Percentiles rank a stretch among this genome's conserved stretches.
Conservation (phyloP, 2,797 vertebrate species). For the Aulostomus chinensis region DNA sequence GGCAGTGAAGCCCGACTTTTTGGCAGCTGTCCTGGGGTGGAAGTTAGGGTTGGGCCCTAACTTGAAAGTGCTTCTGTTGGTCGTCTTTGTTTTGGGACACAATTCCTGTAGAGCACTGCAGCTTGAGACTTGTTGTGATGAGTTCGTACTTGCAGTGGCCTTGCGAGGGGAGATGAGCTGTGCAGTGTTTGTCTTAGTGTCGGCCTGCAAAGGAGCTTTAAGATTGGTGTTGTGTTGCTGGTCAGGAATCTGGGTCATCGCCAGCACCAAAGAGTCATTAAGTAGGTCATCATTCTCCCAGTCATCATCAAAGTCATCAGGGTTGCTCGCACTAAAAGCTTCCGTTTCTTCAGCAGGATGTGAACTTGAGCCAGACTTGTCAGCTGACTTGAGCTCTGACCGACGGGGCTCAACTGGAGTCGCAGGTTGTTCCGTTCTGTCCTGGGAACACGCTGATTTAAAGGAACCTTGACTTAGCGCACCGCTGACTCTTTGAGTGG, state of each 20-base stretch:
- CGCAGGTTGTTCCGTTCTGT: conserved; percentile 20
- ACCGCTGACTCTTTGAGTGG: conserved; percentile 87
- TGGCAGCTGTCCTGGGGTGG: conserved; percentile 28
- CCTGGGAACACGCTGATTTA: conserved; percentile 56
- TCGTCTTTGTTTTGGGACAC: conserved; percentile 65
- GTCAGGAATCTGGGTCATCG: conserved; percentile 81
- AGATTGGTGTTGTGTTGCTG: conserved; percentile 31
- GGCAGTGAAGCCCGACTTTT: conserved; percentile 42
- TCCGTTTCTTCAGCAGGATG: conserved; percentile 12
- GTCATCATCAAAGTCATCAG: conserved; percentile 85
- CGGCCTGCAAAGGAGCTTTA: conserved; percentile 15
- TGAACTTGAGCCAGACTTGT: conserved; percentile 3
- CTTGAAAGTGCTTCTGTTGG: conserved; percentile 67
- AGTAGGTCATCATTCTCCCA: conserved; percentile 89
- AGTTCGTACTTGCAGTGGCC: conserved; percentile 6
- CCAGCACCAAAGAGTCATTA: conserved; percentile 85
- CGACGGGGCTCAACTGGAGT: not conserved
- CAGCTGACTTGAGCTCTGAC: conserved; percentile 7
- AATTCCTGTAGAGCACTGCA: conserved; percentile 47
- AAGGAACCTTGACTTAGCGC: conserved; percentile 81
- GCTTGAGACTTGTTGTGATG: conserved; percentile 16
- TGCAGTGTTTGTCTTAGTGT: conserved; percentile 28
- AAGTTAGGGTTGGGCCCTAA: conserved; percentile 64
- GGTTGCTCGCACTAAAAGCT: conserved; percentile 8
- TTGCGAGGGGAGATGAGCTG: conserved; percentile 17